These are phyloP conservation scores for Meandrina meandrites DNA, from an alignment of 92 coral and sea anemone genomes.

Conservation along the genomic window DNA sequence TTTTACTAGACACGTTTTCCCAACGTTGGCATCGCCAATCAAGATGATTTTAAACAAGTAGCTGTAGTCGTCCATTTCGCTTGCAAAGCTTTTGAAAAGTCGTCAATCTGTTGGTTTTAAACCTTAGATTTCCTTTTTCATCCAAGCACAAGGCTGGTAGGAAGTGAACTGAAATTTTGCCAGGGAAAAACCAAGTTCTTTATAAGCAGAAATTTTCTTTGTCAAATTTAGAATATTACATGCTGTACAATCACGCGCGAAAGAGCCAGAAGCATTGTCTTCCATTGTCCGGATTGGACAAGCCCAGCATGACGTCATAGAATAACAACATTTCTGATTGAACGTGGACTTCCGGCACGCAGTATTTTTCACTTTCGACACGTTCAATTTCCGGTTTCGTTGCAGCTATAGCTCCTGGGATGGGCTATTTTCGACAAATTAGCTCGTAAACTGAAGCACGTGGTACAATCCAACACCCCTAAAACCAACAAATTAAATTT, in stretches of 20 bases:
- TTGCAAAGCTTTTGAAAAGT: background rate
- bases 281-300: conserved; percentile 46
- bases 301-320: conserved; percentile 62
- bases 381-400: conserved; percentile 20
- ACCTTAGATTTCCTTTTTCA: background rate
- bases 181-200: conserved; percentile 33
- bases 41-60: conserved; percentile 95
- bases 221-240: conserved; percentile 20
- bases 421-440: conserved; percentile 2
- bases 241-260: conserved; percentile 54
- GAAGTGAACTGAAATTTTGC: background rate
- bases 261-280: conserved; percentile 44
- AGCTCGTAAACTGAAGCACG: background rate
- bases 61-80: conserved; percentile 80
- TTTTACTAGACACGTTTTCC: conserved; percentile 97
- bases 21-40: conserved; percentile 99
- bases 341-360: conserved; percentile 32
- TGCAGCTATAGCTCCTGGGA: background rate
- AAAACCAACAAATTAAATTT: background rate
- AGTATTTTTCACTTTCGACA: background rate
- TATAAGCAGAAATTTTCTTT: background rate
- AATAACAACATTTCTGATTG: background rate
- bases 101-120: background rate
- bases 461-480: conserved; percentile 4
- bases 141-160: background rate